Conservation (phyloP, 2,888 invertebrate species). For the Steromphala cineraria region DNA sequence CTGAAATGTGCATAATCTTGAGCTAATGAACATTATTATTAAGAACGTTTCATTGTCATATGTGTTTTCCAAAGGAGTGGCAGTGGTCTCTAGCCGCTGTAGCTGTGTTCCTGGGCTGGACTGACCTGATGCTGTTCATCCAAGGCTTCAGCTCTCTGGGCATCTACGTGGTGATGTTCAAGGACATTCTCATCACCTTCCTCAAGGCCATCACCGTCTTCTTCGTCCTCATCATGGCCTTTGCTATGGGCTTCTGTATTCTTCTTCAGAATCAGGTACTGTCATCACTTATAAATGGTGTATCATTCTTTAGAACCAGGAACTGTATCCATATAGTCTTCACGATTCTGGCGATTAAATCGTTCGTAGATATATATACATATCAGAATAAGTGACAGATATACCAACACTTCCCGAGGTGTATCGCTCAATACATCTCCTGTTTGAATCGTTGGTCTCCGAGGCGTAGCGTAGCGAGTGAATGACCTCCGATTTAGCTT, state of each 20-base stretch:
- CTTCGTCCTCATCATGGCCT: slow-evolving; percentile 54
- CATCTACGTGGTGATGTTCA: slow-evolving; percentile 68
- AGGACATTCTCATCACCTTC: slow-evolving; percentile 61
- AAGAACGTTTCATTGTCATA: too few relatives aligned
- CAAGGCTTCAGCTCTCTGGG: slow-evolving; percentile 63
- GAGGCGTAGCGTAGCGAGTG: too few relatives aligned
- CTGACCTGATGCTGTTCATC: slow-evolving; percentile 63
- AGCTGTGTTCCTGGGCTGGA: slow-evolving; percentile 75
- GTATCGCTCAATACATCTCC: too few relatives aligned
- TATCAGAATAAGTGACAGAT: too few relatives aligned
- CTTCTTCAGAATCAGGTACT: neutral
- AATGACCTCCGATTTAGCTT: too few relatives aligned
- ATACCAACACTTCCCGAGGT: too few relatives aligned
- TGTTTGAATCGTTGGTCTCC: too few relatives aligned
- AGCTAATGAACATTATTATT: too few relatives aligned
- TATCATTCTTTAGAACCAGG: slow-evolving; percentile 31
- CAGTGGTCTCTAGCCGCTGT: slow-evolving; percentile 76
- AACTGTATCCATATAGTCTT: neutral
- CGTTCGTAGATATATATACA: too few relatives aligned
- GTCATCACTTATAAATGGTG: too few relatives aligned
- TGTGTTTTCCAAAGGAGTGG: slow-evolving; percentile 64
- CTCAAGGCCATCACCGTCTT: slow-evolving; percentile 61
- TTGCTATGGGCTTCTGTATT: slow-evolving; percentile 45
- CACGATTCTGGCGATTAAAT: too few relatives aligned
- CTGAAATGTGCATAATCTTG: too few relatives aligned